Base-by-base conservation (phyloP, 1,140 invertebrate genomes). In the Monochamus saltuarius region DNA sequence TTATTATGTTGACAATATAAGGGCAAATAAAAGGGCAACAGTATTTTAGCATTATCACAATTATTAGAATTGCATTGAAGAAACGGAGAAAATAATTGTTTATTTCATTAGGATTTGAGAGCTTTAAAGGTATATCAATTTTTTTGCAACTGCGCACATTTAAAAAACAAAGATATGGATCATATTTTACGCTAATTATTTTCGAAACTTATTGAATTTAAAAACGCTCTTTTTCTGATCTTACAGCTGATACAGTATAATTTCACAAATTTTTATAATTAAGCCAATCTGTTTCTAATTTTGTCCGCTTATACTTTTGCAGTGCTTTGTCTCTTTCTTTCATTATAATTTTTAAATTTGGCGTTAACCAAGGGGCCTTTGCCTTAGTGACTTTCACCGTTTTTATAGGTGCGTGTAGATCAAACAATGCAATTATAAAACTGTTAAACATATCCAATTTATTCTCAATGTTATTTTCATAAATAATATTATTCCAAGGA, bases 201-300 rank as follows among this genome's bases (percentile, higher is more conserved):
- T 4, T 8, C 14, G 19, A 13, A 2, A 22, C n/a, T 11, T 46
- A 16, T 46, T 13, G n/a, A 46, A 16, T 59, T 10, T 22, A 59
- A 40, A 38, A 35, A 53, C 10, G 35, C 22, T 45, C 40, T 52
- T 36, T 59, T 37, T 59, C 56, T 34, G 42, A 22, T 13, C 39
- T 47, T 39, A 57, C 16, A 6, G 47, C 36, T 16, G 34, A 17
- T 10, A 17, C 11, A 34, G 50, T 53, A 53, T 37, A 53, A 42
- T 60, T 43, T 11, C 40, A 42, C 19, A 45, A 36, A 8, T 43
- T 7, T 46, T 53, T 60, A 35, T 59, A 60, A 45, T 46, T 43
- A 9, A 53, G 14, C 29, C 29, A 59, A 50, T 59, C 14, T 51
- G 19, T 11, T 22, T 16, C 37, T 36, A 17, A 46, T 29, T 43